Conservation (phyloP, 2,797 vertebrate genomes). For the Erithacus rubecula region DNA sequence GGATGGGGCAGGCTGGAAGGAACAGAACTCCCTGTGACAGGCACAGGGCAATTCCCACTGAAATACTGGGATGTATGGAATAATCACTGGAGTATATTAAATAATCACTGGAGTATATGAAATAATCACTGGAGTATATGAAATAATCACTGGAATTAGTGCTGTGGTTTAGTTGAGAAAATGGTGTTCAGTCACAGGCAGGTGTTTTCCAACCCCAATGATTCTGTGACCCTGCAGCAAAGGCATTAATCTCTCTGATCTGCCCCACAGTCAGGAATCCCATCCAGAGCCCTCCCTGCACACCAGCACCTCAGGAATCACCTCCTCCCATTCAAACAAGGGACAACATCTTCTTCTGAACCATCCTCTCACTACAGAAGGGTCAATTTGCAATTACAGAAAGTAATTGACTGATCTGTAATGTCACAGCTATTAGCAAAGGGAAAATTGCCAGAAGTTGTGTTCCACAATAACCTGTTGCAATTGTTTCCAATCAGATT, state of each 20-base stretch:
- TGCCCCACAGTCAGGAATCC: background rate
- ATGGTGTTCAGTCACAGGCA: background rate
- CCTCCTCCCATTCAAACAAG: background rate
- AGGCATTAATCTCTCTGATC: background rate
- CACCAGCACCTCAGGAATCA: background rate
- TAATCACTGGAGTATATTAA: no score
- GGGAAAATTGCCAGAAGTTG: background rate
- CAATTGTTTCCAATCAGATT: background rate
- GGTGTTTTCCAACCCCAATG: background rate
- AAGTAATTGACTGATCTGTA: background rate
- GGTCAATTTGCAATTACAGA: background rate
- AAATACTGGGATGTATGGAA: background rate
- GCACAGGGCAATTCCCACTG: accelerated
- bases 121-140: background rate
- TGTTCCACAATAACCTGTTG: background rate
- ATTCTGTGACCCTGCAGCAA: background rate
- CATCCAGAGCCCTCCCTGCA: background rate
- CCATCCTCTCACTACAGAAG: background rate
- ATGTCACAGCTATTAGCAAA: background rate
- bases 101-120: no score
- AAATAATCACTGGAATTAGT: background rate
- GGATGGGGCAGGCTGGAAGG: accelerated
- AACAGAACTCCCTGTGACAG: no score
- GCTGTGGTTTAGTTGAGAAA: background rate
- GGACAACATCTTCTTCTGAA: background rate